Percentiles rank a stretch among this genome's conserved stretches.
phyloP scores from a whole-genome alignment of 1,140 invertebrate species.

The Solen grandis region DNA sequence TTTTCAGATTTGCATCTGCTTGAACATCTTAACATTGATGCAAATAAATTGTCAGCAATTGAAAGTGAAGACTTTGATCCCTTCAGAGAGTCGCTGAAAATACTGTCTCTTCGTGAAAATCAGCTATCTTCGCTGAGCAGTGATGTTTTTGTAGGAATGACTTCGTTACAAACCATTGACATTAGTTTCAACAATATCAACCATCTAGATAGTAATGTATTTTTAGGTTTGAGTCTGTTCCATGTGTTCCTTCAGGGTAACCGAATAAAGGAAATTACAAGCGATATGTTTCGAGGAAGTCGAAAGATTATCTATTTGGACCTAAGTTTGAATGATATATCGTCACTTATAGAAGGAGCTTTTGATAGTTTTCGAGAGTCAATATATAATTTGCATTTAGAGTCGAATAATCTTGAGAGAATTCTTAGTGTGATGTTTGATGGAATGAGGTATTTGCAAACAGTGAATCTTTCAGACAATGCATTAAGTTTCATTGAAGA shows the following conservation, averaged over 20 bases:
- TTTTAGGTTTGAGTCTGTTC: constrained; percentile 31
- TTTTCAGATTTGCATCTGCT: constrained; percentile 24
- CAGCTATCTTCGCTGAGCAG: constrained; percentile 13
- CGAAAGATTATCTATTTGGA: constrained; percentile 25
- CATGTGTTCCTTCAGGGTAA: constrained; percentile 35
- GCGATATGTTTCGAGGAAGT: constrained; percentile 31
- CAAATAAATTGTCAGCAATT: constrained; percentile 40
- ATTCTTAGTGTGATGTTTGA: constrained; percentile 46
- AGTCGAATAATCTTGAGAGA: constrained; percentile 25
- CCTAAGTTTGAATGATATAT: constrained; percentile 37
- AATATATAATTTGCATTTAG: constrained; percentile 29
- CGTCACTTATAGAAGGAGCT: constrained; percentile 11
- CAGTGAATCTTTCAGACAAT: constrained; percentile 47
- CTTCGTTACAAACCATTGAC: constrained; percentile 21
- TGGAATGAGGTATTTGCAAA: constrained; percentile 46
- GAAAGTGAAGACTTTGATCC: constrained; percentile 22
- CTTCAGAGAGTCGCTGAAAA: constrained; percentile 15
- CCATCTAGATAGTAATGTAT: not conserved
- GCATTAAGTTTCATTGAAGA: constrained; percentile 49
- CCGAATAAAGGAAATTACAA: constrained; percentile 22
- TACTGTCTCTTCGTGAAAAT: constrained; percentile 28
- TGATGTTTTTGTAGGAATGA: constrained; percentile 26
- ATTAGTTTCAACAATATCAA: constrained; percentile 43
- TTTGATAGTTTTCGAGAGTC: constrained; percentile 53
- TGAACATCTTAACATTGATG: constrained; percentile 38